Evolutionary conservation across 2,888 invertebrate species (phyloP).

Genomic region (Eumerus sabulonum): DNA sequence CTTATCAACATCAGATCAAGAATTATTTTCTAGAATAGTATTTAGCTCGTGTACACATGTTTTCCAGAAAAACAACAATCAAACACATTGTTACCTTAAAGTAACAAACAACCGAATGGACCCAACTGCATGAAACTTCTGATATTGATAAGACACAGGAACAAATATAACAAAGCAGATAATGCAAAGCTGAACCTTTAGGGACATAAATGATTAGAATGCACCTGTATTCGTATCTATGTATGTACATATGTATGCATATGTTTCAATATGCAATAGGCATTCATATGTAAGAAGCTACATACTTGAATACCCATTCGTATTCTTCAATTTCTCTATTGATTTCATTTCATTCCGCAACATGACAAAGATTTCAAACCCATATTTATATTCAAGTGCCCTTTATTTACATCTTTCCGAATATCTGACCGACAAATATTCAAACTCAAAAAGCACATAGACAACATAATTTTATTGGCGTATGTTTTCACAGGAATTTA

Average conservation of each 20-base stretch:
- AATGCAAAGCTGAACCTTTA: conserved; percentile 9
- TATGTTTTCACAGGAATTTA: conserved; percentile 53
- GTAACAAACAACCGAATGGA: conserved; percentile 15
- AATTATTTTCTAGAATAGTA: conserved; percentile 46
- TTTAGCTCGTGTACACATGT: conserved; percentile 16
- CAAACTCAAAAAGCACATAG: neutral
- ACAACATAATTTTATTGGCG: conserved; percentile 12
- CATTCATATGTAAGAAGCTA: too few species aligned
- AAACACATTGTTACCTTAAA: conserved; percentile 30
- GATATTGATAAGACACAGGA: too few species aligned
- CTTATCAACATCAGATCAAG: conserved; percentile 58
- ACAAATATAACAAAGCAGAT: conserved; percentile 2
- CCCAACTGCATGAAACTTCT: conserved; percentile 4
- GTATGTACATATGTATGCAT: conserved; percentile 12
- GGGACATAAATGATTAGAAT: conserved; percentile 1
- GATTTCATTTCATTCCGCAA: conserved; percentile 17
- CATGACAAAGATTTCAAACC: conserved; percentile 46
- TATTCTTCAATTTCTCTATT: neutral
- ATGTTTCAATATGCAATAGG: too few species aligned
- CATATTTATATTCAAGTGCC: conserved; percentile 33
- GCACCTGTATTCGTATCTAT: conserved; percentile 17
- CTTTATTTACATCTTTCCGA: conserved; percentile 35
- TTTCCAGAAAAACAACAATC: conserved; percentile 29
- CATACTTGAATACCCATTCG: conserved; percentile 6
- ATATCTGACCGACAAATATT: conserved; percentile 13